Evolutionary conservation across 2,888 invertebrate species (phyloP), one percentile per base, ranked within the genome.

Genomic region (Noctua janthe): DNA sequence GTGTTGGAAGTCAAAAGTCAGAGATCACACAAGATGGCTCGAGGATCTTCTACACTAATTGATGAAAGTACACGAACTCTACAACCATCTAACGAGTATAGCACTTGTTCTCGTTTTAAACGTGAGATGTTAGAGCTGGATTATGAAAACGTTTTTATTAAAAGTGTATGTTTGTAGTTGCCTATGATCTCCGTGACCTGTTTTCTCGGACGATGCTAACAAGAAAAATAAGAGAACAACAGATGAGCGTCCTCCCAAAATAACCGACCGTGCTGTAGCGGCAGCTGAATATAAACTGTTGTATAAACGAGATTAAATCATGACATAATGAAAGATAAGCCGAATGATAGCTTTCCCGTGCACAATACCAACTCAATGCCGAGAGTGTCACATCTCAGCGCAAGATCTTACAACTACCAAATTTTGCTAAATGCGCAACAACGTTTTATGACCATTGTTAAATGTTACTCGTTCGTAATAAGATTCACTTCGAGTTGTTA

Each of bases 241-340:
- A 93, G 92, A 93, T 92, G 93, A 92, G 92, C 93, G 92, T 90
- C 93, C 87, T 94, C 95, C 94, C 89, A 89, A 96, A 96, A 96
- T 96, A 97, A 91, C 93, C 89, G 85, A 80, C 89, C 88, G 91
- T 92, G 92, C 91, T 91, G 91, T 90, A 92, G 91, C 93, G 92
- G 88, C 91, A 90, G 92, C 92, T 93, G 91, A 93, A 94, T 94
- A 94, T 95, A 95, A 93, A 93, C 94, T 88, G 87, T 90, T 91
- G 29, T 29, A 29, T 92, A 90, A 91, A 92, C 84, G 90, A 89
- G 90, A 92, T 89, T 93, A 92, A 93, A 93, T 81, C 92, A 91
- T 94, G 94, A 94, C 94, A 94, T 93, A 92, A 92, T 90, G 82
- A 74, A 82, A 84, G 80, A 87, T 78, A 81, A 79, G 74, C 74